phyloP scores from a whole-genome alignment of 2,797 vertebrate species.

The Xenops minutus region DNA sequence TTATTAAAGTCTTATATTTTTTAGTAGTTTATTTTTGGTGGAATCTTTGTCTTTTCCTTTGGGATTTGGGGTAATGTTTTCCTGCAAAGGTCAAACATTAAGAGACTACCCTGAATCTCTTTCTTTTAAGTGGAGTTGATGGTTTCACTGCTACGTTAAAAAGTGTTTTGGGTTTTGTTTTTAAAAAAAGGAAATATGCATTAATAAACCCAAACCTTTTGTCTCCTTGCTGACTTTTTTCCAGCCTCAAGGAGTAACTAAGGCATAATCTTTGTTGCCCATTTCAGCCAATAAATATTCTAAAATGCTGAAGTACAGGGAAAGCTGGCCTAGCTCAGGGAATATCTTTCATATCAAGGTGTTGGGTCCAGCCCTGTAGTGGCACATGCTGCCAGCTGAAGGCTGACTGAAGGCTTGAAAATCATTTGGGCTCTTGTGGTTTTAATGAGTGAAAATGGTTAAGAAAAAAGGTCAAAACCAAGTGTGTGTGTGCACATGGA shows the following conservation, averaged over 20 bases:
- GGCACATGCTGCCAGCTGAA: not conserved
- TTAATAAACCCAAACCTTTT: not conserved
- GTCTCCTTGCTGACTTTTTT: not conserved
- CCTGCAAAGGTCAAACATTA: constrained; percentile 3
- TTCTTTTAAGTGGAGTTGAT: not conserved
- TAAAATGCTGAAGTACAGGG: not conserved
- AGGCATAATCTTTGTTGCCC: not conserved
- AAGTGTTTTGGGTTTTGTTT: not conserved
- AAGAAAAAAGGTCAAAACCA: not conserved
- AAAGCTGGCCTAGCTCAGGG: not conserved
- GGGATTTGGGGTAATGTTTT: constrained; percentile 35
- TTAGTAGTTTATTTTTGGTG: constrained; percentile 47
- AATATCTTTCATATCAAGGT: not conserved
- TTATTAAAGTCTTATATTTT: constrained; percentile 48
- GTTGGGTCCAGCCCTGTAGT: not conserved
- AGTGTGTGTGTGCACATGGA: accelerated
- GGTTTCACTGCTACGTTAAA: not conserved
- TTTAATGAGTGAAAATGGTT: not conserved
- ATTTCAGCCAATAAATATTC: not conserved
- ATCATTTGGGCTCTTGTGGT: not conserved
- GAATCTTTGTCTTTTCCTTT: constrained; percentile 6
- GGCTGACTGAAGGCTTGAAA: not conserved
- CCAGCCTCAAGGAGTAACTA: not conserved
- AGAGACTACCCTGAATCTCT: not conserved
- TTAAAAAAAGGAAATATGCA: not conserved